Conservation (phyloP, 2,888 invertebrate species). For the Strigamia maritima region DNA sequence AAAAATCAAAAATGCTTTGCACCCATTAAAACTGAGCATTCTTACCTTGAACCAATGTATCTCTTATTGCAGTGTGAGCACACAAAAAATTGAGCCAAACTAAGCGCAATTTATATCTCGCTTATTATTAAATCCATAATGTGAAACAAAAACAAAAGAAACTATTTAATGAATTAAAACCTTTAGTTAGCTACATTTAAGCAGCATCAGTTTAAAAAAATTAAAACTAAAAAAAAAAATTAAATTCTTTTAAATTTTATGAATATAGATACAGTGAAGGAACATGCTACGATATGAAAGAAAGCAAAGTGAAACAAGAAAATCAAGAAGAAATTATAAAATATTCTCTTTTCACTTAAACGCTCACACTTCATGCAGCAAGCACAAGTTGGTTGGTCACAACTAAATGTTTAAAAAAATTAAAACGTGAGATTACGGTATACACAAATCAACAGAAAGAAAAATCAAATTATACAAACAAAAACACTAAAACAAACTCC, state of each 20-base stretch:
- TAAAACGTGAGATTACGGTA: constrained; percentile 7
- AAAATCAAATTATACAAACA: neutral
- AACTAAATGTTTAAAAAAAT: neutral
- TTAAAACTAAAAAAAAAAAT: neutral
- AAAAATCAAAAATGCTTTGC: constrained; percentile 12
- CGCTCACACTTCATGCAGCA: constrained; percentile 6
- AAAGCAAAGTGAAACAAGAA: constrained; percentile 7
- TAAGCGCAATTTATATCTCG: constrained; percentile 20
- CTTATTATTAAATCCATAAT: neutral
- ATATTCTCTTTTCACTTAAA: neutral
- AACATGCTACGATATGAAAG: neutral
- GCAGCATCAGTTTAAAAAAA: neutral
- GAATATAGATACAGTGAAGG: constrained; percentile 3
- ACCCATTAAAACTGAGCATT: constrained; percentile 35
- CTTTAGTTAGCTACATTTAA: neutral
- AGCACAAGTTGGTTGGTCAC: neutral
- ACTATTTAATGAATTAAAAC: too few relatives aligned
- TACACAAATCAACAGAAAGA: neutral
- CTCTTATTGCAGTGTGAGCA: constrained; percentile 38
- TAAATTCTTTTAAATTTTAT: neutral
- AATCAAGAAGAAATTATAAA: neutral
- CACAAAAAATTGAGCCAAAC: constrained; percentile 6
- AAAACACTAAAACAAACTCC: constrained; percentile 5
- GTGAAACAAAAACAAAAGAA: too few relatives aligned
- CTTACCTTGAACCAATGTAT: constrained; percentile 39